Evolutionary conservation across 2,797 vertebrate species (phyloP).

Genomic region (Channa striata): DNA sequence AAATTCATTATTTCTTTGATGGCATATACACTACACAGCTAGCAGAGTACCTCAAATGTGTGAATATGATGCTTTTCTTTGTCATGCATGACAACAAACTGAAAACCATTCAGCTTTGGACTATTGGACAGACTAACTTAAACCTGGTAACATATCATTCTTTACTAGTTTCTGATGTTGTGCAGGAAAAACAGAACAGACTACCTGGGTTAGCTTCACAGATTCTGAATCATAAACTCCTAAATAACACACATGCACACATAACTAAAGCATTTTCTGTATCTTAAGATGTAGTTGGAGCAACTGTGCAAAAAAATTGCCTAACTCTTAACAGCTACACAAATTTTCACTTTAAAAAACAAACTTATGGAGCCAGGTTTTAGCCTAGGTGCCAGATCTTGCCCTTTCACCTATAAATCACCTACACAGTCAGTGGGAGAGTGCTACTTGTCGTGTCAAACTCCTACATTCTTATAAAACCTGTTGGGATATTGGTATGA

Average conservation of each 20-base stretch:
- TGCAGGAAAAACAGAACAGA: background rate
- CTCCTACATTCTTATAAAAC: conserved; percentile 37
- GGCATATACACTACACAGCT: no score
- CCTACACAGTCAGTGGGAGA: conserved; percentile 54
- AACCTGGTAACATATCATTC: no score
- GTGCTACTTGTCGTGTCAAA: conserved; percentile 32
- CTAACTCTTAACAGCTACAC: conserved; percentile 26
- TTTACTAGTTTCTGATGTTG: background rate
- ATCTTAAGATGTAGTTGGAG: background rate
- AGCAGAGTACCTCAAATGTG: no score
- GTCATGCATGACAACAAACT: no score
- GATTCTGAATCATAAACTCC: no score
- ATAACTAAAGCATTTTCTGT: background rate
- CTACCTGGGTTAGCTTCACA: no score
- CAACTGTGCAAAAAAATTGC: conserved; percentile 12
- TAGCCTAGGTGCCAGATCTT: conserved; percentile 3
- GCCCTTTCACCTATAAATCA: conserved; percentile 54
- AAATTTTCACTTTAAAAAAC: background rate
- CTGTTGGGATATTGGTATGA: background rate
- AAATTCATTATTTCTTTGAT: no score
- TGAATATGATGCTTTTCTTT: no score
- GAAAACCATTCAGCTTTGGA: no score
- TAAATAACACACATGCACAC: no score
- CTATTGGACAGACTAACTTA: no score
- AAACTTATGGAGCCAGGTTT: conserved; percentile 16